Percentiles rank a stretch among this genome's conserved stretches.
Evolutionary conservation across 2,113 vertebrate genomes (phyloP).

Genomic region (Hydrolagus affinis): DNA sequence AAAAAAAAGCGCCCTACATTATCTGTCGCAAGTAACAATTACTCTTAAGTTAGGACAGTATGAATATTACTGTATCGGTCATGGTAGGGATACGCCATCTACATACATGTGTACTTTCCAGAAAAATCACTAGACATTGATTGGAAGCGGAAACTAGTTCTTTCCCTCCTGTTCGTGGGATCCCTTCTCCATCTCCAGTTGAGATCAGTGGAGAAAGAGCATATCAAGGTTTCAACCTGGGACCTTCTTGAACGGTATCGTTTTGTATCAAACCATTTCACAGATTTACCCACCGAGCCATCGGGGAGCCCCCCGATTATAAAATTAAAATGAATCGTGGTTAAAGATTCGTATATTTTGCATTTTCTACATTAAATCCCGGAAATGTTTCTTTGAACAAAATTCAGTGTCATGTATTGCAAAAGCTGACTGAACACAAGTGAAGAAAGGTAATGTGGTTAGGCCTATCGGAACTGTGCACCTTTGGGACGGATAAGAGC

Average conservation of each 20-base stretch:
- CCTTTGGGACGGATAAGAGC: too few relatives aligned
- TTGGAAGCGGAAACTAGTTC: background rate
- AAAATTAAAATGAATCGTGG: background rate
- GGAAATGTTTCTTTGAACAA: too few relatives aligned
- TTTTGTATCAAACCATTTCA: background rate
- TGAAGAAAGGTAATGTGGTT: too few relatives aligned
- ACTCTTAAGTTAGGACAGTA: too few relatives aligned
- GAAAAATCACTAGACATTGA: background rate
- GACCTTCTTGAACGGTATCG: background rate
- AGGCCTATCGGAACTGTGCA: background rate
- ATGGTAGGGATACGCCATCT: too few relatives aligned
- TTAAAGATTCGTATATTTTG: background rate
- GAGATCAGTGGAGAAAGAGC: background rate
- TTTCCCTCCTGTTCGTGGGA: background rate
- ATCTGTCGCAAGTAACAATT: too few relatives aligned
- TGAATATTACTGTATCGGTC: background rate
- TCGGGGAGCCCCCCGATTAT: background rate
- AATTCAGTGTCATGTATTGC: background rate
- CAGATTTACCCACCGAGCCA: background rate
- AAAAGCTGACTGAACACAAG: background rate
- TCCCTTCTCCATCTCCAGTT: background rate
- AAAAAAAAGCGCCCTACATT: background rate
- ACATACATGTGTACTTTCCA: background rate
- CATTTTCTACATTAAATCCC: too few relatives aligned
- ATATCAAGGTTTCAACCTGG: too few relatives aligned